Base-by-base conservation (phyloP, 2,888 invertebrate species). In the Tetropium fuscum region DNA sequence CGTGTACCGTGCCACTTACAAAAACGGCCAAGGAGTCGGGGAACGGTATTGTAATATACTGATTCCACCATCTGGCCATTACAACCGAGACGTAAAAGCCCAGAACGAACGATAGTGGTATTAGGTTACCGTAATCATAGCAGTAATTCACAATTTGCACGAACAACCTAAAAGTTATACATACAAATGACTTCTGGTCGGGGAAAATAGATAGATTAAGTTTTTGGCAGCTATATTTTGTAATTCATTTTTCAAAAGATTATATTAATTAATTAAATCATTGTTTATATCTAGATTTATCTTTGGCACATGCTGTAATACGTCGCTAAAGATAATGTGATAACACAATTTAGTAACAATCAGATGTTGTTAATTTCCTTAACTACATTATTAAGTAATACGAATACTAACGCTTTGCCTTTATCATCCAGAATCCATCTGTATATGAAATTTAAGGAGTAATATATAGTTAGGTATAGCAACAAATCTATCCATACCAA, bases 51-150 rank as follows among this genome's bases (percentile, higher is more conserved):
- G 83, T 77, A 53, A 87, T 90, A 78, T 93, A 94, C 80, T 94
- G 94, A 78, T 86, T 89, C 94, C 94, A 94, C 96, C 96, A 97
- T 73, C 97, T 87, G 57, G 91, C 92, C 90, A 96, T 95, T 45
- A 97, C 95, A 68, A 96, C 90, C 4, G 92, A 90, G 49, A 97
- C 95, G 83, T 96, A 97, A 84, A 97, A 97, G 70, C 97, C 96
- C 70, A 97, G 86, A 59, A 97, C 95, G 81, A 97, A 97, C 3
- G 96, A 95, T 66, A 97, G 81, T 8, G 97, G 97, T 73, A 97
- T 96, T 70, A 95, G 87, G 82, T 91, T 91, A 70, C 91, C 92
- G 82, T 93, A 94, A 69, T 88, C 89, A 76, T 90, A 89, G 83
- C 96, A 97, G 82, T 96, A 95, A 65, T 87, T 87, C 2, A 91